Percentiles rank a stretch among this genome's conserved stretches.
These are phyloP conservation scores for Nowickia ferox DNA, from an alignment of 2,888 invertebrate species.

Conservation along the genomic window DNA sequence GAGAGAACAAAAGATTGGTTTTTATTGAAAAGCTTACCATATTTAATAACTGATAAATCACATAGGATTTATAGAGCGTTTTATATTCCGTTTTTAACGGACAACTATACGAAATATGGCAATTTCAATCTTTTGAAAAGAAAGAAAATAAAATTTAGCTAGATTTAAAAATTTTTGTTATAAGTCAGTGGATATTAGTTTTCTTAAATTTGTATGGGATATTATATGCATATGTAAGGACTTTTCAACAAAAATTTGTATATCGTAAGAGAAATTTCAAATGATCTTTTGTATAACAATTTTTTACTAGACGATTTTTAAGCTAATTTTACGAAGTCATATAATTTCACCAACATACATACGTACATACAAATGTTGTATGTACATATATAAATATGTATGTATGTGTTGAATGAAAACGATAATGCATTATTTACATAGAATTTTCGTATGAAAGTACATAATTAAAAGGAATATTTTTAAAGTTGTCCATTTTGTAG, in stretches of 20 bases:
- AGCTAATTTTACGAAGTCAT: too few relatives aligned
- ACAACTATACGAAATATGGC: constrained; percentile 87
- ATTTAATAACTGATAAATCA: constrained; percentile 90
- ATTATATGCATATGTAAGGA: too few relatives aligned
- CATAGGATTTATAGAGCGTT: constrained; percentile 92
- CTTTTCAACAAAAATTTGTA: too few relatives aligned
- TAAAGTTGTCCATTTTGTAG: constrained; percentile 15
- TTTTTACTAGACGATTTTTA: too few relatives aligned
- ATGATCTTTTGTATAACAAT: too few relatives aligned
- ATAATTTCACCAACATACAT: too few relatives aligned
- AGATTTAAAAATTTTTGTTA: constrained; percentile 36
- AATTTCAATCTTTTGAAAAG: constrained; percentile 88
- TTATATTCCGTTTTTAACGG: constrained; percentile 91
- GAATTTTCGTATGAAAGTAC: background rate
- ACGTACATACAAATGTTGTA: background rate
- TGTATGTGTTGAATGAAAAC: constrained; percentile 22
- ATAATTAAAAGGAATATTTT: constrained; percentile 32
- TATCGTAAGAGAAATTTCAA: too few relatives aligned
- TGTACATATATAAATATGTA: constrained; percentile 7
- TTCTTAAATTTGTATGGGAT: constrained; percentile 3
- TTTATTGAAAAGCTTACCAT: constrained; percentile 87
- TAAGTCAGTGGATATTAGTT: background rate
- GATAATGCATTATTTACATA: background rate
- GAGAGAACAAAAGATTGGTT: constrained; percentile 88
- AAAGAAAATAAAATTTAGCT: constrained; percentile 77